These are phyloP conservation scores for Poecilia latipinna DNA, from an alignment of 2,113 vertebrate species.

Conservation along the genomic window DNA sequence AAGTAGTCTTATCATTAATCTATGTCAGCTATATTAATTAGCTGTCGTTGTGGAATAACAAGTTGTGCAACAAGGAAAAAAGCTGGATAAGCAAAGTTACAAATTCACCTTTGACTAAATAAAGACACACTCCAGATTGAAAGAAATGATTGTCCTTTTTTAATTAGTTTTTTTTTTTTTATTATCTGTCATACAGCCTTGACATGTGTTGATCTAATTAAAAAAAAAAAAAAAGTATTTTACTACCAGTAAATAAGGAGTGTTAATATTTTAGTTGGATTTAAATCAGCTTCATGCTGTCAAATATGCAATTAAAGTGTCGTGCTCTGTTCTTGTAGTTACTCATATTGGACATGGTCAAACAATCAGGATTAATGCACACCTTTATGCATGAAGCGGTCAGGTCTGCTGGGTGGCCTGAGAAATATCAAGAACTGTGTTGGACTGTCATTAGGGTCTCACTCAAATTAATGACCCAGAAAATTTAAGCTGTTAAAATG, in stretches of 20 bases:
- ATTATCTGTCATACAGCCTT: constrained; percentile 3
- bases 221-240: constrained; percentile 4
- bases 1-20: constrained; percentile 27
- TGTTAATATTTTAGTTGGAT: not conserved
- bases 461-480: not conserved
- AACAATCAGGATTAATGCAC: not conserved
- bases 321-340: not conserved
- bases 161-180: constrained; percentile 18
- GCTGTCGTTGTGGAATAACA: constrained; percentile 28
- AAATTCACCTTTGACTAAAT: constrained; percentile 31
- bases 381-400: not conserved
- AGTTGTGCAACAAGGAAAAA: constrained; percentile 11
- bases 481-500: not conserved
- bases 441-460: not conserved
- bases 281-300: not conserved
- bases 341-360: not conserved
- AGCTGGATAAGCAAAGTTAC: constrained; percentile 4
- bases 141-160: constrained; percentile 38
- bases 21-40: constrained; percentile 22
- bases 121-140: constrained; percentile 24
- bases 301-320: not conserved
- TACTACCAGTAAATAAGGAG: constrained; percentile 8
- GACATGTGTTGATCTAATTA: constrained; percentile 3
- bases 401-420: not conserved
- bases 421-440: not conserved